Percentiles rank a stretch among this genome's conserved stretches.
Conservation (phyloP, 2,888 invertebrate species). For the Nephrotoma flavescens region DNA sequence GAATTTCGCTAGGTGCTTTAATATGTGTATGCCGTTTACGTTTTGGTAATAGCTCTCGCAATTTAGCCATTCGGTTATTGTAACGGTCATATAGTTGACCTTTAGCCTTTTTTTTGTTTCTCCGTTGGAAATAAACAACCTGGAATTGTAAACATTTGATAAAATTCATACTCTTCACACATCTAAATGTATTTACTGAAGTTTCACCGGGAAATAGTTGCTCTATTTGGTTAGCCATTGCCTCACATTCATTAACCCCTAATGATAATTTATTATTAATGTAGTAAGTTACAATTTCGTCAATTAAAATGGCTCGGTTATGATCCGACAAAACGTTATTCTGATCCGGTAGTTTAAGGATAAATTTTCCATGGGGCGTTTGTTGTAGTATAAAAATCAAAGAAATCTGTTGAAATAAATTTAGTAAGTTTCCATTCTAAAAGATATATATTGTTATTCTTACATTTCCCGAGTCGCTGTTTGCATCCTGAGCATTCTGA, state of each 20-base stretch:
- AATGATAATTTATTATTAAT: neutral
- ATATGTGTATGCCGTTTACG: no score
- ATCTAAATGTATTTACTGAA: neutral
- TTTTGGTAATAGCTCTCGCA: neutral
- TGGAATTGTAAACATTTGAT: neutral
- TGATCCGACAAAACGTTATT: neutral
- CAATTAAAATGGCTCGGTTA: neutral
- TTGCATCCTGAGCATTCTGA: no score
- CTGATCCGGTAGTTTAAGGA: neutral
- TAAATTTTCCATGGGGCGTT: no score
- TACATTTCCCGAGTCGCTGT: no score
- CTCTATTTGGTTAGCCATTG: neutral
- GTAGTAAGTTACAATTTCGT: neutral
- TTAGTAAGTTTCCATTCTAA: no score
- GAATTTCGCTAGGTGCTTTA: no score
- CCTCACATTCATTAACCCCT: neutral
- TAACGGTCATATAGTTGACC: neutral
- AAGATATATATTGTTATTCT: no score
- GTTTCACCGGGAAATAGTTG: neutral
- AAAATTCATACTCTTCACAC: no score
- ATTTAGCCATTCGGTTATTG: neutral
- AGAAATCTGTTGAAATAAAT: no score
- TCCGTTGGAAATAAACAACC: neutral
- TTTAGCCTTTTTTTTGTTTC: neutral
- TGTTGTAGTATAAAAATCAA: no score